Evolutionary conservation across 2,888 invertebrate species (phyloP), one percentile per base, ranked within the genome.

Genomic region (Melipona beecheii): DNA sequence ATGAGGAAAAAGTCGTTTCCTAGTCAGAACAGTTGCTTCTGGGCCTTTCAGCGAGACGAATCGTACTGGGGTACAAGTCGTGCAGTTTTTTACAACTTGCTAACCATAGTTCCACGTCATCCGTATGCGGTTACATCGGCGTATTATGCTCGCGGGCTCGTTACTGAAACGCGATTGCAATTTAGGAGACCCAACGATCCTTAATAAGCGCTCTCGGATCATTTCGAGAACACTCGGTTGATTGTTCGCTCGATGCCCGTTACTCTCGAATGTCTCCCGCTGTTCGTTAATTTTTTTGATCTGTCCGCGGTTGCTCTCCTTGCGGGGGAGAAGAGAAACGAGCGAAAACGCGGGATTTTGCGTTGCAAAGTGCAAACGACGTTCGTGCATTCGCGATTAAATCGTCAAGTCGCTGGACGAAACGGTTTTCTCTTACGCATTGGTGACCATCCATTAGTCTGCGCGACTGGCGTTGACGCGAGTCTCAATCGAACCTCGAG

Each of bases 111-210:
- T 56, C 31, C 36, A 11, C 68, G 43, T 64, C 49, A 6, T 43
- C 75, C 75, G 49, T 84, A 73, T 79, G 79, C 75, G 84, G 84
- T 36, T 31, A 21, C 49, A 5, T 15, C 15, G 56, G 50, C 31
- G 64, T 19, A 84, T 79, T 79, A 84, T 73, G 60, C 60, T 64
- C 73, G 24, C 52, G 58, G 27, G 78, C 69, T 73, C 58, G 72
- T 84, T 84, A 84, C 72, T 9, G 75, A 84, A 52, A 64, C 75
- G 49, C 72, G 73, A 75, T 60, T 84, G 79, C 84, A 79, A 79
- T 84, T 84, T 84, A 84, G 84, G 75, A 84, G 70, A 79, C 49
- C 79, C 84, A 84, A 84, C 70, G 84, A 84, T 24, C 60, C 84
- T 73, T 84, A 84, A 84, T 84, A 84, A 79, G 75, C 79, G 79